Percentiles rank a stretch among this genome's conserved stretches.
Conservation (phyloP, 2,113 vertebrate species). For the Ameiurus melas region DNA sequence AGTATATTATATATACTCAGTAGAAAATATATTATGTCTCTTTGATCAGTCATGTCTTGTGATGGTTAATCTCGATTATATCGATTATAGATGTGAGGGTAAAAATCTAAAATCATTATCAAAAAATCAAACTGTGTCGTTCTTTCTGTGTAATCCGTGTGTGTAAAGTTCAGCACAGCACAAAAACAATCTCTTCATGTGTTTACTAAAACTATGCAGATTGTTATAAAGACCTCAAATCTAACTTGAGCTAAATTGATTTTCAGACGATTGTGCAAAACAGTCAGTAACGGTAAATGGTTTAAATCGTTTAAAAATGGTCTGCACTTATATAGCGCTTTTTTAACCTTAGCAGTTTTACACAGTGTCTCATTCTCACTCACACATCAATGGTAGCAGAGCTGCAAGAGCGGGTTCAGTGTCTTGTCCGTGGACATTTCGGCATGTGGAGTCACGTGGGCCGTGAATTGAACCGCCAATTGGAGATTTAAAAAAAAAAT, state of each 20-base stretch:
- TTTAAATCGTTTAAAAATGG: no score
- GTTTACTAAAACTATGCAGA: background rate
- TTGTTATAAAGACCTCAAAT: background rate
- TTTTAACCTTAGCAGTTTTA: no score
- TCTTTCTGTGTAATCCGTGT: background rate
- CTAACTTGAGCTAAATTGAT: background rate
- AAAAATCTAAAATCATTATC: background rate
- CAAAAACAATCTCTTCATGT: background rate
- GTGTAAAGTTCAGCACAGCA: background rate
- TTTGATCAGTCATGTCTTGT: background rate
- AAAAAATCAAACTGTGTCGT: background rate
- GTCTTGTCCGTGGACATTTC: no score
- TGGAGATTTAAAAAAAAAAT: conserved; percentile 65
- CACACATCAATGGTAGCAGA: no score
- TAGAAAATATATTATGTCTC: background rate
- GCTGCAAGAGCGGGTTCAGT: no score
- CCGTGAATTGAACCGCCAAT: no score
- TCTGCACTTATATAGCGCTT: no score
- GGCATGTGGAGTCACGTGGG: no score
- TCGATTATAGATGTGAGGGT: background rate
- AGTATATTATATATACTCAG: no score
- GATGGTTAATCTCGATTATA: background rate
- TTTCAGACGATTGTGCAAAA: background rate
- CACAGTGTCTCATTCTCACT: no score
- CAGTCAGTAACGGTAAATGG: background rate